Percentiles rank a stretch among this genome's conserved stretches.
These are phyloP conservation scores for Gallirallus australis DNA, from an alignment of 2,797 vertebrate species.

Conservation along the genomic window DNA sequence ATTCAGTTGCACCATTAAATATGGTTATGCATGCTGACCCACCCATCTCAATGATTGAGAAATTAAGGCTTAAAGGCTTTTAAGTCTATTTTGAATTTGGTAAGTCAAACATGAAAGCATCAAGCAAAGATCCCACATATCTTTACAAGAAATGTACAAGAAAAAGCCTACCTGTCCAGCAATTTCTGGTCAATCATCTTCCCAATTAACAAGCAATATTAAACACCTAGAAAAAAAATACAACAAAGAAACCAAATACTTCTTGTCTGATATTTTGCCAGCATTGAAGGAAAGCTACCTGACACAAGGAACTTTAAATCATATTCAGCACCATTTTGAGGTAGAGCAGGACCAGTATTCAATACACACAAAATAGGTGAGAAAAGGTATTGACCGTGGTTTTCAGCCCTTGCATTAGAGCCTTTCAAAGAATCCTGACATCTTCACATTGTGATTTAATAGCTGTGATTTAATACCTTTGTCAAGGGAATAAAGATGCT, in stretches of 20 bases:
- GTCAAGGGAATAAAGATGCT: background rate
- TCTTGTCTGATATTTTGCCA: background rate
- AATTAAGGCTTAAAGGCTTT: rapidly evolving
- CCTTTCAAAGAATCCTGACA: background rate
- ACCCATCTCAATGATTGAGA: background rate
- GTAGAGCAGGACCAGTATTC: background rate
- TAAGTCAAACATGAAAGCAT: background rate
- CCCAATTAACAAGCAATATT: background rate
- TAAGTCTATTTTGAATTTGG: background rate
- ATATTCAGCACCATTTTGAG: background rate
- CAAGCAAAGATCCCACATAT: background rate
- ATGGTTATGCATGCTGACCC: background rate
- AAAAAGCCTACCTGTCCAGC: background rate
- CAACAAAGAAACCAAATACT: background rate
- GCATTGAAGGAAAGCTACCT: background rate
- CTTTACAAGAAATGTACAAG: background rate
- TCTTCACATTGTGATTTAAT: background rate
- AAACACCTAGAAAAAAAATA: background rate
- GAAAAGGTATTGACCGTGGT: background rate
- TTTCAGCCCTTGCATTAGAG: background rate
- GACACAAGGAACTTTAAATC: background rate
- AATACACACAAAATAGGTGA: rapidly evolving
- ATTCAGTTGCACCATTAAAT: background rate
- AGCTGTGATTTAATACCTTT: background rate
- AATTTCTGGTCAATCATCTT: background rate